These are phyloP conservation scores for Erebia ligea DNA, from an alignment of 2,888 invertebrate genomes.

Conservation along the genomic window DNA sequence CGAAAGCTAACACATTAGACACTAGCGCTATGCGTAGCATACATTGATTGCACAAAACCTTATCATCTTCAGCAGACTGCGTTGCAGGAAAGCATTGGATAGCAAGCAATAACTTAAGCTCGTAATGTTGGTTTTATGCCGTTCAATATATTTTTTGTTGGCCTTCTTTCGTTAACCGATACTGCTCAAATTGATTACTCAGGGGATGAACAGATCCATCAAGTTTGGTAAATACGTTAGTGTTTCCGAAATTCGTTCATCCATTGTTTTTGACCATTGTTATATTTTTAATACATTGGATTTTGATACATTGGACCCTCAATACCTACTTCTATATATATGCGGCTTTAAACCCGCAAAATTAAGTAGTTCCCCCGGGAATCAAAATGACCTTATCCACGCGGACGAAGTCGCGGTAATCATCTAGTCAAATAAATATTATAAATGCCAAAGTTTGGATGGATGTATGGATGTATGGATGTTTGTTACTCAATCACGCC, in stretches of 20 bases:
- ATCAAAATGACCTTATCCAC: too few relatives aligned
- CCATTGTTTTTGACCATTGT: conserved; percentile 24
- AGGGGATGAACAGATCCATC: conserved; percentile 35
- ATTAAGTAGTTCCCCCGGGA: too few relatives aligned
- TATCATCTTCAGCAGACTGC: not conserved
- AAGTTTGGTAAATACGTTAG: conserved; percentile 35
- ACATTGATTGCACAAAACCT: not conserved
- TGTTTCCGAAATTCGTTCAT: conserved; percentile 23
- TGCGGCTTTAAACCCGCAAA: too few relatives aligned
- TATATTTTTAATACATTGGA: conserved; percentile 4
- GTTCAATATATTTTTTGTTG: conserved; percentile 22
- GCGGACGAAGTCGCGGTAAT: too few relatives aligned
- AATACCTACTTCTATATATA: too few relatives aligned
- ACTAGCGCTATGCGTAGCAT: not conserved
- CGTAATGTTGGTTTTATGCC: not conserved
- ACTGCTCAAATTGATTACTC: conserved; percentile 38
- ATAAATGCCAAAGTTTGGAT: too few relatives aligned
- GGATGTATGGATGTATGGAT: too few relatives aligned
- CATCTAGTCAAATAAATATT: too few relatives aligned
- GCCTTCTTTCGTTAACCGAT: conserved; percentile 31
- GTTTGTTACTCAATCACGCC: too few relatives aligned
- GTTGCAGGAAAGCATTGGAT: not conserved
- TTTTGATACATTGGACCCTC: not conserved
- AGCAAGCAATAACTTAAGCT: conserved; percentile 11
- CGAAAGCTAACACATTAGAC: not conserved